Evolutionary conservation across 2,888 invertebrate genomes (phyloP), one percentile per base, ranked within the genome.

Genomic region (Syritta pipiens): DNA sequence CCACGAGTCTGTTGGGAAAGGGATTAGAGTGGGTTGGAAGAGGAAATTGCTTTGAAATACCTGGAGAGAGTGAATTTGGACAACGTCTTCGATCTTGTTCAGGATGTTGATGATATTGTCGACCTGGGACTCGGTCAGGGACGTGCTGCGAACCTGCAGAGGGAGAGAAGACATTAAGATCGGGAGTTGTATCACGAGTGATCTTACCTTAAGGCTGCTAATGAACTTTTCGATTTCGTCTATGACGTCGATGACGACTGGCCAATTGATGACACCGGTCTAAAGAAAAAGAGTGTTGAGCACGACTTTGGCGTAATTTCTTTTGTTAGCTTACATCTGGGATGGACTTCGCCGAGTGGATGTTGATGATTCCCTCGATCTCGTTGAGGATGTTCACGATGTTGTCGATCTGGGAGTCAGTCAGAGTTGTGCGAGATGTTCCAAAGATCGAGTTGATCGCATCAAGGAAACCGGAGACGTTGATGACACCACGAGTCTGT

Each of bases 301-400:
- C 6, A n/a, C n/a, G n/a, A n/a, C n/a, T n/a, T n/a, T n/a, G n/a
- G n/a, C n/a, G n/a, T n/a, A n/a, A n/a, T n/a, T n/a, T n/a, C n/a
- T n/a, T n/a, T n/a, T n/a, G n/a, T n/a, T n/a, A n/a, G n/a, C 10
- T 37, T 14, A 22, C 20, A 26, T 7, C 28, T 12, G 1, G 4
- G 7, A 14, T 0, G 5, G 14, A 14, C 1, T 22, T 30, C 10
- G 37, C 57, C 24, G 40, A 51, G 4, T 63, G 63, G n/a, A 63
- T 63, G 14, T 63, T 63, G 3, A 62, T 14, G 22, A 63, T 63
- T 7, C 67, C 55, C 14, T 65, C 65, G 7, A 65, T 46, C 9
- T 24, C 4, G 19, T 65, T 55, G 4, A 26, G 2, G 14, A 26
- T 4, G 3, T 30, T 22, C 3, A 49, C 14, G 42, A 63, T 46